Evolutionary conservation across 2,888 invertebrate genomes (phyloP), one percentile per base, ranked within the genome.

Genomic region (Nomada flava): DNA sequence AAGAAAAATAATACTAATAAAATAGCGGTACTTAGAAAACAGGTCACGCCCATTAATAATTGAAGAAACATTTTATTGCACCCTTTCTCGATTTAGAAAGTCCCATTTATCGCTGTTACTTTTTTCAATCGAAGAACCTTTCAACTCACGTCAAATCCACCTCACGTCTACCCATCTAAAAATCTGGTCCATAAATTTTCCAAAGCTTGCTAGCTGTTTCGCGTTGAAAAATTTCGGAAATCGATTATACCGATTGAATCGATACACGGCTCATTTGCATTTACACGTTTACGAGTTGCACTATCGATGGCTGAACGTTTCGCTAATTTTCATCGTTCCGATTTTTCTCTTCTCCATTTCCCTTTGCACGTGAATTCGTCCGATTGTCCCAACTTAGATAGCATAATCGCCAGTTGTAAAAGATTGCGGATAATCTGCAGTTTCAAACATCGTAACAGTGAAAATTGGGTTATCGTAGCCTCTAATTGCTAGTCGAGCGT

Each of bases 331-430:
- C 15, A 15, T 2, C 23, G 3, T 18, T 29, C 20, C 23, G 2
- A 44, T 10, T 29, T n/a, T 13, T 15, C 60, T n/a, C 15, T n/a
- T 26, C 57, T 64, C n/a, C 23, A 18, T 42, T 29, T 26, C 11
- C n/a, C 42, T 20, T 64, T 57, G 20, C 63, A 15, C 50, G 71
- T 23, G 62, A 55, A 76, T 50, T 47, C 47, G 71, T 55, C 71
- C 18, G 62, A 76, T 71, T 71, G 29, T 36, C 62, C 55, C 53
- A 23, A 23, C 76, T 76, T 20, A 29, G 42, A 59, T 72, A 15
- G 55, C 72, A 57, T 64, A 71, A 71, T 71, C 63, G 50, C 50
- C 36, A 13, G n/a, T 15, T 29, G 50, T 59, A 59, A 72, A 64
- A 42, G 26, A 26, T 23, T n/a, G 57, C 18, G 44, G 71, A 10